Percentiles rank a stretch among this genome's conserved stretches.
Conservation (phyloP, 2,888 invertebrate genomes). For the Tubiluchus corallicola region DNA sequence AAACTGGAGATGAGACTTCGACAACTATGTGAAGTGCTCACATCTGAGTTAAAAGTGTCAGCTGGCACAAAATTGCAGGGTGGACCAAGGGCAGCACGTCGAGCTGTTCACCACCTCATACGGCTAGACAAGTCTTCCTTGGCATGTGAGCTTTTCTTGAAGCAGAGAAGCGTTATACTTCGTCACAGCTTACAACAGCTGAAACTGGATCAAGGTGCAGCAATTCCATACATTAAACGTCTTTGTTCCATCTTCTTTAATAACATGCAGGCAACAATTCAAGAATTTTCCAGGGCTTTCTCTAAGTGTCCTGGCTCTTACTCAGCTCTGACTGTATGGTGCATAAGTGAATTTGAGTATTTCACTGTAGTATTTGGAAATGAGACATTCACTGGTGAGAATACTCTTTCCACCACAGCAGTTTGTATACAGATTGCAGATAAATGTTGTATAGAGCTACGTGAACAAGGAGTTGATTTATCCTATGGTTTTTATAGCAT, state of each 20-base stretch:
- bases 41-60: constrained; percentile 68
- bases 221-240: constrained; percentile 55
- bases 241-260: constrained; percentile 66
- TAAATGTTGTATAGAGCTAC: constrained; percentile 46
- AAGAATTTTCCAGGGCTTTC: constrained; percentile 60
- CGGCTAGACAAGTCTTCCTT: constrained; percentile 48
- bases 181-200: constrained; percentile 61
- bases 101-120: constrained; percentile 65
- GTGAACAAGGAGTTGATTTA: constrained; percentile 59
- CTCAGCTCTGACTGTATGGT: constrained; percentile 75
- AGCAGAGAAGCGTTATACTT: constrained; percentile 58
- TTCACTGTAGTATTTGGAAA: constrained; percentile 31
- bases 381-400: constrained; percentile 71
- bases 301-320: constrained; percentile 51
- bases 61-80: constrained; percentile 80
- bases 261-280: constrained; percentile 51
- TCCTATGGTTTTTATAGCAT: constrained; percentile 75
- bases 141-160: constrained; percentile 62
- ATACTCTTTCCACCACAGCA: constrained; percentile 57
- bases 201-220: constrained; percentile 41
- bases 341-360: constrained; percentile 37
- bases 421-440: constrained; percentile 67
- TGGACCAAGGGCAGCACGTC: constrained; percentile 56
- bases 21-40: constrained; percentile 60
- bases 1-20: constrained; percentile 26